These are phyloP conservation scores for Micropterix aruncella DNA, from an alignment of 2,888 invertebrate species.

Conservation along the genomic window DNA sequence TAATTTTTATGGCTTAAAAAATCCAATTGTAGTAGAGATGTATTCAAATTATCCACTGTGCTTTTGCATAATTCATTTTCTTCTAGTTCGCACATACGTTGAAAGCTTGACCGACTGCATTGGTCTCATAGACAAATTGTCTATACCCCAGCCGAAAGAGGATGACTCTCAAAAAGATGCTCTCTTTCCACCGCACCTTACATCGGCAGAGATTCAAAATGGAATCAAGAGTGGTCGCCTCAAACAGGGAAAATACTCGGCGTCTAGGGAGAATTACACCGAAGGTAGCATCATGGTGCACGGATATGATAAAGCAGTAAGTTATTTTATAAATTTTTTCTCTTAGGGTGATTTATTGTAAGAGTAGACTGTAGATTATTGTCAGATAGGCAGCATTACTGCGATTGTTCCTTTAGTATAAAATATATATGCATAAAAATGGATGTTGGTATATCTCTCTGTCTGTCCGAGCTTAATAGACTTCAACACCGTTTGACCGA, in stretches of 20 bases:
- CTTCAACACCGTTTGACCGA: no score
- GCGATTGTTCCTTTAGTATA: no score
- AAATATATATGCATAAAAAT: no score
- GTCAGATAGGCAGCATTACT: no score
- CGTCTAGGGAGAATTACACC: slow-evolving; percentile 86
- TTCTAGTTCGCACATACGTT: slow-evolving; percentile 64
- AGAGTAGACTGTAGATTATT: no score
- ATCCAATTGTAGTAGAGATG: no score
- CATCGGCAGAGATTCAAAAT: slow-evolving; percentile 58
- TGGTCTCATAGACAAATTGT: slow-evolving; percentile 70
- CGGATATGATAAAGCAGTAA: slow-evolving; percentile 64
- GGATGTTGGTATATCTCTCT: no score
- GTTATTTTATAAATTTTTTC: slow-evolving; percentile 17
- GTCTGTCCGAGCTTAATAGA: no score
- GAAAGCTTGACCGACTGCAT: slow-evolving; percentile 51
- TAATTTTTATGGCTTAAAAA: no score
- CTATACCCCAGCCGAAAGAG: slow-evolving; percentile 48
- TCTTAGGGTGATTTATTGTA: background rate
- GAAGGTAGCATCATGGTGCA: slow-evolving; percentile 81
- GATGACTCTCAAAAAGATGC: slow-evolving; percentile 44
- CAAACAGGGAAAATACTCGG: slow-evolving; percentile 68
- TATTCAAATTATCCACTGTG: no score
- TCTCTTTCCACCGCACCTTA: slow-evolving; percentile 74
- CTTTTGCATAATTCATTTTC: slow-evolving; percentile 15
- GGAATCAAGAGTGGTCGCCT: slow-evolving; percentile 67